Evolutionary conservation across 2,113 vertebrate genomes (phyloP).

Genomic region (Notothenia coriiceps): DNA sequence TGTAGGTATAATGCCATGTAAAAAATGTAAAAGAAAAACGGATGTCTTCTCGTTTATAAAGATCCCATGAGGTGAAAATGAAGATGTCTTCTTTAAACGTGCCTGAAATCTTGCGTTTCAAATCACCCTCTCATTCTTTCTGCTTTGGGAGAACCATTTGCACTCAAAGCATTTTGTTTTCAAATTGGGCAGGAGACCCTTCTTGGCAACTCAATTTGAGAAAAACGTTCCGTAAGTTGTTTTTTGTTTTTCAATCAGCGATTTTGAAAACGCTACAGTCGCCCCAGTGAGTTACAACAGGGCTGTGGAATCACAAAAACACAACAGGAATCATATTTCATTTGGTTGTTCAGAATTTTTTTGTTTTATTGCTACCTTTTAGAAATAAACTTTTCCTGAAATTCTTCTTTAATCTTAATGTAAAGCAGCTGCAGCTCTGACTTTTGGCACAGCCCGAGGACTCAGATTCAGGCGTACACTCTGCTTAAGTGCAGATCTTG

Average conservation of each 20-base stretch:
- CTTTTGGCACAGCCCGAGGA: slow-evolving; percentile 15
- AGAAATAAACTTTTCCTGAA: slow-evolving; percentile 35
- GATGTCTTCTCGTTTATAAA: background rate
- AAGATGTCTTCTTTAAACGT: slow-evolving; percentile 2
- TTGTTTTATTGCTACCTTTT: slow-evolving; percentile 26
- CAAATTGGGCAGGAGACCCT: background rate
- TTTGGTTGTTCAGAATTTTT: slow-evolving; percentile 28
- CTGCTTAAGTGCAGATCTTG: slow-evolving; percentile 12
- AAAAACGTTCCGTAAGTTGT: background rate
- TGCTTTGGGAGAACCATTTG: background rate
- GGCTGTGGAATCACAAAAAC: background rate
- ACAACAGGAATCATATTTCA: background rate
- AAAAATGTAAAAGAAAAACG: slow-evolving; percentile 19
- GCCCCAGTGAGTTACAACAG: slow-evolving; percentile 20
- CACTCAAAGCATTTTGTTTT: slow-evolving; percentile 1
- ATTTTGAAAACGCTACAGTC: slow-evolving; percentile 19
- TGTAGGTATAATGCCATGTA: slow-evolving; percentile 61
- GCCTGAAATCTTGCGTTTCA: slow-evolving; percentile 1
- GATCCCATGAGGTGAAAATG: slow-evolving; percentile 49
- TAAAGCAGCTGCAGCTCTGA: slow-evolving; percentile 11
- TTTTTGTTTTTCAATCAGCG: slow-evolving; percentile 7
- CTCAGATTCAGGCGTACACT: background rate
- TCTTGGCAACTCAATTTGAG: slow-evolving; percentile 8
- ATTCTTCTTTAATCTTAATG: slow-evolving; percentile 14
- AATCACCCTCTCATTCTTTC: background rate